phyloP scores from a whole-genome alignment of 1,140 invertebrate species.

The Orchestia grillus region DNA sequence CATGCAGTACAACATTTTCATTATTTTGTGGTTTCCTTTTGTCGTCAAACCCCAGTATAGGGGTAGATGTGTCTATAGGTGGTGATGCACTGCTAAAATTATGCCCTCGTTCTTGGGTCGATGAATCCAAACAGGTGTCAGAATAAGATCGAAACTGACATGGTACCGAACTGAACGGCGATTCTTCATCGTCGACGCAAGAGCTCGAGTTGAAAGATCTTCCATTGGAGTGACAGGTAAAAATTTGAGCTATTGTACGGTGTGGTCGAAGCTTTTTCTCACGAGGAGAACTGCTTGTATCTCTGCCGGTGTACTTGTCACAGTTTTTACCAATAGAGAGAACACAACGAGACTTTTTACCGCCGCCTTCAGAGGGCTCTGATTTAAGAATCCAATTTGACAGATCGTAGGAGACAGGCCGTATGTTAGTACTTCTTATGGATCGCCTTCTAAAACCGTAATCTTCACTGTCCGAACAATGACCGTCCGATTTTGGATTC shows the following conservation, averaged over 20 bases:
- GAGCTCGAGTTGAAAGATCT: neutral
- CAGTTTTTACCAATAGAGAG: constrained; percentile 31
- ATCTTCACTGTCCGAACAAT: constrained; percentile 34
- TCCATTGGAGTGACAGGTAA: neutral
- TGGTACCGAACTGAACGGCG: neutral
- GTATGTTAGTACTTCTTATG: neutral
- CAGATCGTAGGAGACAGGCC: constrained; percentile 18
- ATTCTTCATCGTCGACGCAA: neutral
- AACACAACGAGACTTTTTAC: neutral
- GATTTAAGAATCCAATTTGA: constrained; percentile 32
- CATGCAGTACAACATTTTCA: neutral
- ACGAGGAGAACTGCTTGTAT: neutral
- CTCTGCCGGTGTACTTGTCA: neutral
- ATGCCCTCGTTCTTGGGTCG: neutral
- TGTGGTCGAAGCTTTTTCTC: neutral
- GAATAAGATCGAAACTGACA: constrained; percentile 28
- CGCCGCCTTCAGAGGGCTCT: neutral
- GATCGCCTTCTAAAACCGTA: neutral
- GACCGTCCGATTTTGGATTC: neutral
- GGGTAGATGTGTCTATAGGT: constrained; percentile 19
- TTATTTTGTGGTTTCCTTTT: neutral
- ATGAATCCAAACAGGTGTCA: neutral
- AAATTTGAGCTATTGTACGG: constrained; percentile 1
- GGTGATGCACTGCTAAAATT: neutral
- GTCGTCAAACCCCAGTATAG: neutral